phyloP scores from a whole-genome alignment of 2,797 vertebrate genomes.

The Okamejei kenojei region DNA sequence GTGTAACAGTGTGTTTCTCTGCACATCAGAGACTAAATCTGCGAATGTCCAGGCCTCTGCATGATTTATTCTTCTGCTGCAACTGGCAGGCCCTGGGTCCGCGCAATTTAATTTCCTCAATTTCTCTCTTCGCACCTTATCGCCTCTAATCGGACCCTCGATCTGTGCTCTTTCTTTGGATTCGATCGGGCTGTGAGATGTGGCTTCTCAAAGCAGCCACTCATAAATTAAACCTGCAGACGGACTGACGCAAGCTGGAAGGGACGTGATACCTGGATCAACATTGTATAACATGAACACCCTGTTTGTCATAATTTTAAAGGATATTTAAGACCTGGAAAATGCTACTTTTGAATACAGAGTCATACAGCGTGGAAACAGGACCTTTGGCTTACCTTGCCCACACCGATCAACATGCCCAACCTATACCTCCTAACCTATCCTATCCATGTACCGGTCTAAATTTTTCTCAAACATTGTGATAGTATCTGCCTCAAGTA shows the following conservation, averaged over 20 bases:
- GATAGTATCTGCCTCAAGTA: no score
- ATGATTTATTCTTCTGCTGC: not conserved
- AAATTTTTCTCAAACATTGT: no score
- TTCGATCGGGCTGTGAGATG: not conserved
- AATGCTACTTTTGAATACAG: not conserved
- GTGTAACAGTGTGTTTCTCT: not conserved
- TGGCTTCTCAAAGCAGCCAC: not conserved
- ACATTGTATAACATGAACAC: not conserved
- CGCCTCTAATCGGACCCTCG: not conserved
- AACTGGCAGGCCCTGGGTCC: not conserved
- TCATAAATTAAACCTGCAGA: not conserved
- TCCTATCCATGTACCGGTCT: no score
- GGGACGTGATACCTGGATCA: not conserved
- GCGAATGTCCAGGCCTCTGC: not conserved
- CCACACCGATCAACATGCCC: no score
- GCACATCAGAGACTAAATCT: not conserved
- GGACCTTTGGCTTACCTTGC: no score
- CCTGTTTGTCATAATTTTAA: not conserved
- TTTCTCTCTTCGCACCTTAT: not conserved
- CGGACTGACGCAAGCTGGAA: not conserved
- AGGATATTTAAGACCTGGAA: not conserved
- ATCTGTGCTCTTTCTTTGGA: not conserved
- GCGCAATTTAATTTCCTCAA: conserved; percentile 2
- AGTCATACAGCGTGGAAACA: no score
- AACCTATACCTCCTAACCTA: no score